Percentiles rank a stretch among this genome's conserved stretches.
Conservation (phyloP, 2,888 invertebrate genomes). For the Cataglyphis cursor region DNA sequence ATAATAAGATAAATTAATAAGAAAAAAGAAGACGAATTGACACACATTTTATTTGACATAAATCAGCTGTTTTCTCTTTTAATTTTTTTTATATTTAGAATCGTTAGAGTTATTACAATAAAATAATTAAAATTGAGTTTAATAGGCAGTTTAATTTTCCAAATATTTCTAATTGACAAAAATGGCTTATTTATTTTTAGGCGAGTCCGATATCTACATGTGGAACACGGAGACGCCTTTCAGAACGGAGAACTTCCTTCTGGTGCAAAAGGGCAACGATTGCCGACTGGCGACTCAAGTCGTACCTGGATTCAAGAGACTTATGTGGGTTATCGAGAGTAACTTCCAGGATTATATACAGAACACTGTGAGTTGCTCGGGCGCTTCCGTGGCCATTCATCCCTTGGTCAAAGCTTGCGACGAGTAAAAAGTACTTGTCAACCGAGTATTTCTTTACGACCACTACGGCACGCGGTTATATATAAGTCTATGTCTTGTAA, state of each 20-base stretch:
- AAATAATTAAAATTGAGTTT: background rate
- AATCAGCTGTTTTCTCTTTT: background rate
- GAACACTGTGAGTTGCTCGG: conserved; percentile 89
- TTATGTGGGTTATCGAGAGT: conserved; percentile 90
- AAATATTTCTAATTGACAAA: background rate
- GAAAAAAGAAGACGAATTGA: background rate
- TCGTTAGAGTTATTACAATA: background rate
- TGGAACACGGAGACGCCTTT: conserved; percentile 90
- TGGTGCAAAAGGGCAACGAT: conserved; percentile 89
- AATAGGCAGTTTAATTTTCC: background rate
- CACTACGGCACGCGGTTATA: background rate
- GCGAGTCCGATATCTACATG: conserved; percentile 89
- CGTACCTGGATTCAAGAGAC: conserved; percentile 88
- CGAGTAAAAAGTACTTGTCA: conserved; percentile 62
- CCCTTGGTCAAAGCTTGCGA: conserved; percentile 88
- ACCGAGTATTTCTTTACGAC: background rate
- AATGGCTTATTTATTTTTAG: conserved; percentile 73
- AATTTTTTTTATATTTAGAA: background rate
- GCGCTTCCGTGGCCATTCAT: conserved; percentile 89
- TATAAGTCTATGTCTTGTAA: background rate
- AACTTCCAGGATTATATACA: conserved; percentile 90
- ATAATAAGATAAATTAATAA: background rate
- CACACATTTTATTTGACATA: background rate
- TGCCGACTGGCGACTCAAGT: conserved; percentile 89
- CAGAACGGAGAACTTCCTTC: conserved; percentile 88